Evolutionary conservation across 1,140 invertebrate genomes (phyloP), one percentile per base, ranked within the genome.

Genomic region (Trachymyrmex cornetzi): DNA sequence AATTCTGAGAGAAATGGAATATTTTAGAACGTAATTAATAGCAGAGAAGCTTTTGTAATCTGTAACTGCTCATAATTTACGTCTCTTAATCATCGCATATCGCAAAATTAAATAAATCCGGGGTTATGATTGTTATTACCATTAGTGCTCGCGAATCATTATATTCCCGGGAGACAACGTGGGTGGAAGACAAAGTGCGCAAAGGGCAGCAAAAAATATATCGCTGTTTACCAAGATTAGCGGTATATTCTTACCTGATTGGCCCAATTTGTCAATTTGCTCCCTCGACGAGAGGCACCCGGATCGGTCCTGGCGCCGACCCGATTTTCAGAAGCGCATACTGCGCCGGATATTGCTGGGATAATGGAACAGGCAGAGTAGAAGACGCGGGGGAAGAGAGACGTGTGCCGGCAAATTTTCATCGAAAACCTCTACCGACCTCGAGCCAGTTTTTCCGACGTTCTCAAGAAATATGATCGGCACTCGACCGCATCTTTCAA

Each of bases 231-330:
- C 80, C 55, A 34, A 27, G 55, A 84, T 84, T 84, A 55, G 69
- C 44, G 69, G 38, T 84, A 63, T 69, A 84, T 84, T 84, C 24
- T 57, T 84, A 84, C 80, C 80, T 84, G 80, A 84, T 84, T 84
- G 80, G 80, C 55, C 69, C 80, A 84, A 84, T 84, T 84, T 84
- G 80, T 84, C 80, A 84, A 84, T 84, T 84, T 84, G 7, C 69
- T 84, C 55, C 69, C 69, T 84, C 80, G 57, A 84, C 69, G 69
- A 75, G 69, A 57, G 69, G 38, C 38, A 38, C 38, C 24, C 55
- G 69, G 38, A 61, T 81, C 67, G 38, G 38, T 72, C 80, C 69
- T 38, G 80, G 80, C 69, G 69, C 69, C 80, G 69, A 84, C 80
- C 69, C 80, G 80, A 84, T 84, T 84, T 84, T 84, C 80, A 84